These are phyloP conservation scores for Eidolon helvum DNA, from an alignment of 2,113 vertebrate species.

Conservation along the genomic window DNA sequence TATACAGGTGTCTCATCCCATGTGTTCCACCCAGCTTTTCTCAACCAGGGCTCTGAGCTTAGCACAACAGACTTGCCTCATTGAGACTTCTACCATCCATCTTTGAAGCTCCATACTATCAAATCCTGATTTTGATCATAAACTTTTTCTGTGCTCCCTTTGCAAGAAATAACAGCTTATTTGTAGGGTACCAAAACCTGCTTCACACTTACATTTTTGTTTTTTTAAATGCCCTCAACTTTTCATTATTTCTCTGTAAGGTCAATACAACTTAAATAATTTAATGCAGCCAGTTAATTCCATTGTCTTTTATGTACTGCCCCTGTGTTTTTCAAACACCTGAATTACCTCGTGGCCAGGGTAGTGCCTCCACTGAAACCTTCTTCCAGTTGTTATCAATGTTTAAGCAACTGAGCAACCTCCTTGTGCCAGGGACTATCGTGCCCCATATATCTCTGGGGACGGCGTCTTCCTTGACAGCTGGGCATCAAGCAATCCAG, in stretches of 20 bases:
- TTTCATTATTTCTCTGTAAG: not conserved
- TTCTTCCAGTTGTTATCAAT: not conserved
- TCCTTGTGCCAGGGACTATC: not conserved
- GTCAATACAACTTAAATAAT: not conserved
- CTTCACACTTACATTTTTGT: not conserved
- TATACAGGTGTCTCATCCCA: not conserved
- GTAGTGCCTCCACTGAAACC: not conserved
- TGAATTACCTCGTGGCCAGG: not conserved
- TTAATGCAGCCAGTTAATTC: not conserved
- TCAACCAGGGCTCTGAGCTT: not conserved
- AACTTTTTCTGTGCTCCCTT: not conserved
- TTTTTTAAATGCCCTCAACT: not conserved
- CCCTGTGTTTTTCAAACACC: not conserved
- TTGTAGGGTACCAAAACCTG: not conserved
- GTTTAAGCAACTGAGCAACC: not conserved
- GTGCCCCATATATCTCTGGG: no score
- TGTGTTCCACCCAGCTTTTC: not conserved
- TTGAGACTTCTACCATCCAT: not conserved
- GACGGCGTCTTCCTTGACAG: not conserved
- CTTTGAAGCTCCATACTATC: not conserved
- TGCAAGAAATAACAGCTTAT: not conserved
- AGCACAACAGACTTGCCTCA: not conserved
- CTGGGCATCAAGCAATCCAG: not conserved
- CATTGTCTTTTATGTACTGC: not conserved
- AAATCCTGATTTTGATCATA: not conserved